These are phyloP conservation scores for Acanthurus lineatus DNA, from an alignment of 2,797 vertebrate species.

Conservation along the genomic window DNA sequence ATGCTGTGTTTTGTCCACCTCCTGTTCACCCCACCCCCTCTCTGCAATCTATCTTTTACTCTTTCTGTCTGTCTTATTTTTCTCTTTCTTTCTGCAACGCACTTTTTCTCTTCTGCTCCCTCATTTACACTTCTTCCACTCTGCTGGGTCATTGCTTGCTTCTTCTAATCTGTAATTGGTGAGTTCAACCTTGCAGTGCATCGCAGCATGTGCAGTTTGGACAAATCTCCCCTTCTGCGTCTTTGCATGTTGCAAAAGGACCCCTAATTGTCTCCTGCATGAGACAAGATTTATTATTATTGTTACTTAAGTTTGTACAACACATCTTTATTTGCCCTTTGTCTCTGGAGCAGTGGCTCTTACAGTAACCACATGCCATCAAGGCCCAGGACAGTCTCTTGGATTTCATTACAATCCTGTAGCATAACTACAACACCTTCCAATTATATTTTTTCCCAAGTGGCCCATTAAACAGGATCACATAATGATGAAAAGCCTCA, in stretches of 20 bases:
- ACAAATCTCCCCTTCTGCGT: slow-evolving; percentile 27
- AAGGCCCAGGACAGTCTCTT: slow-evolving; percentile 31
- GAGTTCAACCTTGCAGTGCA: slow-evolving; percentile 86
- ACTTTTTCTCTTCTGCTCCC: slow-evolving; percentile 26
- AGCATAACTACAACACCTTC: not conserved
- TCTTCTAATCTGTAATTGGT: slow-evolving; percentile 96
- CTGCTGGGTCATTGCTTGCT: slow-evolving; percentile 94
- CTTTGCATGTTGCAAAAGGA: slow-evolving; percentile 68
- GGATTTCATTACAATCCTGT: slow-evolving; percentile 20
- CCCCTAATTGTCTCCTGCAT: slow-evolving; percentile 61
- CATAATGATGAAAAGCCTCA: not conserved
- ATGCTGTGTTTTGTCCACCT: slow-evolving; percentile 66
- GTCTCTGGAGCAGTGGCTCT: slow-evolving; percentile 6
- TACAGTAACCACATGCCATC: slow-evolving; percentile 38
- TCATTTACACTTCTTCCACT: slow-evolving; percentile 35
- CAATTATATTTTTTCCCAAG: not conserved
- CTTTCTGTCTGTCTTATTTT: slow-evolving; percentile 8
- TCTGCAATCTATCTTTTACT: slow-evolving; percentile 42
- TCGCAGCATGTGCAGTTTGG: slow-evolving; percentile 76
- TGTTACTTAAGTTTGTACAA: slow-evolving; percentile 13
- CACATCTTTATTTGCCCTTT: slow-evolving; percentile 1
- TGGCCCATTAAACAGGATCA: not conserved
- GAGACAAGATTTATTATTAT: slow-evolving; percentile 45
- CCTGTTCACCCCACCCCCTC: slow-evolving; percentile 52
- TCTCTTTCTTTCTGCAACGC: slow-evolving; percentile 20